Evolutionary conservation across 2,888 invertebrate species (phyloP).

Genomic region (Entomobrya multifasciata): DNA sequence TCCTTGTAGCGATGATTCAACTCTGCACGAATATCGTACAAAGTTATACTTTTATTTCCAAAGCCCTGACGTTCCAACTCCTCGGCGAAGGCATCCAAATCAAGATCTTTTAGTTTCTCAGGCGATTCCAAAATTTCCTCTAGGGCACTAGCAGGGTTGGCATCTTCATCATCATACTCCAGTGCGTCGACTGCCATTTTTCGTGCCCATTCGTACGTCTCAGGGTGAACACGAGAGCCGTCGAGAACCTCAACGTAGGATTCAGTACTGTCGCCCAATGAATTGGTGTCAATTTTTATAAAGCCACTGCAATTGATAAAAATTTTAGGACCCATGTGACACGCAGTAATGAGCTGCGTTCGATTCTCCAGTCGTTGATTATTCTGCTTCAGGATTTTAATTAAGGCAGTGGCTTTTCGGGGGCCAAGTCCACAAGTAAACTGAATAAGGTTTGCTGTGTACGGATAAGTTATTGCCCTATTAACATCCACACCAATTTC

Average conservation of each 20-base stretch:
- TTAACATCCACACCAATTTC: slow-evolving; percentile 99
- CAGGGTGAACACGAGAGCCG: slow-evolving; percentile 98
- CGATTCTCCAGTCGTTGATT: slow-evolving; percentile 96
- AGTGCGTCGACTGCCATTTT: slow-evolving; percentile 99
- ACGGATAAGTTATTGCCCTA: slow-evolving; percentile 92
- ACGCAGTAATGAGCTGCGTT: slow-evolving; percentile 96
- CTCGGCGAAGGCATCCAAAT: slow-evolving; percentile 98
- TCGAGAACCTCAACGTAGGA: slow-evolving; percentile 97
- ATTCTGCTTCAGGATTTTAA: slow-evolving; percentile 92
- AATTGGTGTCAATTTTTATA: slow-evolving; percentile 98
- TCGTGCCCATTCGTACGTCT: slow-evolving; percentile 99
- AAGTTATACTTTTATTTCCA: slow-evolving; percentile 94
- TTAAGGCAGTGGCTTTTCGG: slow-evolving; percentile 93
- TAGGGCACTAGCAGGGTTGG: slow-evolving; percentile 86
- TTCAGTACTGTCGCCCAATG: slow-evolving; percentile 95
- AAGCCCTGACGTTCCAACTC: slow-evolving; percentile 96
- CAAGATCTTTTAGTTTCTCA: slow-evolving; percentile 95
- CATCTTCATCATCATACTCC: slow-evolving; percentile 98
- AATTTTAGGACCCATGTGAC: slow-evolving; percentile 98
- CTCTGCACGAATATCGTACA: slow-evolving; percentile 98
- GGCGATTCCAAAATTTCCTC: slow-evolving; percentile 98
- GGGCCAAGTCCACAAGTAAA: slow-evolving; percentile 98
- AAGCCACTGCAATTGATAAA: slow-evolving; percentile 99
- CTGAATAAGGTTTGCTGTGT: slow-evolving; percentile 94
- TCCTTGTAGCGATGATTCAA: slow-evolving; percentile 96